These are phyloP conservation scores for Spodoptera littoralis DNA, from an alignment of 2,888 invertebrate species.

Conservation along the genomic window DNA sequence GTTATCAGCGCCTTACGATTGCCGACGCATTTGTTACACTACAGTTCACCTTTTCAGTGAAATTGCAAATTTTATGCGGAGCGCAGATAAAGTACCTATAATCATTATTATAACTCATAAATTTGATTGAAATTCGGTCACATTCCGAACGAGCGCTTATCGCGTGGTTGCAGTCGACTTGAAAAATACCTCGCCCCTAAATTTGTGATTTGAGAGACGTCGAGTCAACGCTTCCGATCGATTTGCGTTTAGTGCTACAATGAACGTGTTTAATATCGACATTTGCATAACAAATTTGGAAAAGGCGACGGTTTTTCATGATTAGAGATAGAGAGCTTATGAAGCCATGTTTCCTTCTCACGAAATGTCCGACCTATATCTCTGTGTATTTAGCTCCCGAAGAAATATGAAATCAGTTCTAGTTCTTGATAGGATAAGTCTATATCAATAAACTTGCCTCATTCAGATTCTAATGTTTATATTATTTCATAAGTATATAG, in stretches of 20 bases:
- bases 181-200: conserved; percentile 82
- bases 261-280: conserved; percentile 81
- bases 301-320: conserved; percentile 64
- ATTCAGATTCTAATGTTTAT: no score
- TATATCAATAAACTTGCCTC: no score
- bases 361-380: no score
- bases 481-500: no score
- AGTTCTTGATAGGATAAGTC: no score
- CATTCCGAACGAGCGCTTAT: conserved; percentile 85
- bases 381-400: no score
- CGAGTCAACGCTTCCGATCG: conserved; percentile 82
- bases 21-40: conserved; percentile 86
- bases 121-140: conserved; percentile 89
- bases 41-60: conserved; percentile 87
- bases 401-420: no score
- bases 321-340: conserved; percentile 13
- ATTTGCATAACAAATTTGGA: conserved; percentile 79
- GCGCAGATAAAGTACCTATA: conserved; percentile 86
- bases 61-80: conserved; percentile 86
- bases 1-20: conserved; percentile 87
- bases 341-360: neutral
- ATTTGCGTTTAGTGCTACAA: conserved; percentile 84
- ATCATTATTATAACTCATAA: conserved; percentile 89
- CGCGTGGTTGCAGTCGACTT: conserved; percentile 85
- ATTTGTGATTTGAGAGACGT: conserved; percentile 73